Conservation (phyloP, 2,113 vertebrate genomes). For the Motacilla alba region DNA sequence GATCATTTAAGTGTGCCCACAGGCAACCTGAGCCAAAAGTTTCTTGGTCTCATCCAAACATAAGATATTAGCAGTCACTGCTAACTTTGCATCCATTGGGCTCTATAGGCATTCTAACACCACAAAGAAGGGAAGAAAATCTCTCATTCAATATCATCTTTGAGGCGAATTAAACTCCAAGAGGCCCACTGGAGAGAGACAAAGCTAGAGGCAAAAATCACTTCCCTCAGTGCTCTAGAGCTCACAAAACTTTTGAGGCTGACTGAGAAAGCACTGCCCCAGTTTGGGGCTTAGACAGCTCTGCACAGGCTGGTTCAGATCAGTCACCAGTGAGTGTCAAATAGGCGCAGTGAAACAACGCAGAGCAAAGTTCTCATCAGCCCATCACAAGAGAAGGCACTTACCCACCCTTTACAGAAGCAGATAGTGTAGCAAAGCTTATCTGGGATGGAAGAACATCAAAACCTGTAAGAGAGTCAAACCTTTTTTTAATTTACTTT, state of each 20-base stretch:
- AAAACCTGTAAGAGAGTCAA: neutral
- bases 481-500: neutral
- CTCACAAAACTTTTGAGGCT: neutral
- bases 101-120: neutral
- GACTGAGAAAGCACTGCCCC: neutral
- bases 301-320: neutral
- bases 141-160: neutral
- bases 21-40: neutral
- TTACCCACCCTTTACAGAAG: neutral
- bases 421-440: neutral
- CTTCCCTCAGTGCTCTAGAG: neutral
- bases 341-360: neutral
- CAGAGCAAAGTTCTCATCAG: neutral
- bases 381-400: neutral
- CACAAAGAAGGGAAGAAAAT: neutral
- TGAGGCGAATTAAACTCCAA: neutral
- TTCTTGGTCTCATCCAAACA: neutral
- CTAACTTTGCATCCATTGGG: neutral
- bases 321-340: fast-evolving
- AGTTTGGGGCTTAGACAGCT: neutral
- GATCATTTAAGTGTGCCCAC: neutral
- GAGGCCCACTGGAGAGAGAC: neutral
- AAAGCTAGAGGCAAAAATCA: neutral
- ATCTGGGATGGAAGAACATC: neutral
- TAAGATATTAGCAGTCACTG: neutral